Evolutionary conservation across 1,140 invertebrate genomes (phyloP).

Genomic region (Anastrepha obliqua): DNA sequence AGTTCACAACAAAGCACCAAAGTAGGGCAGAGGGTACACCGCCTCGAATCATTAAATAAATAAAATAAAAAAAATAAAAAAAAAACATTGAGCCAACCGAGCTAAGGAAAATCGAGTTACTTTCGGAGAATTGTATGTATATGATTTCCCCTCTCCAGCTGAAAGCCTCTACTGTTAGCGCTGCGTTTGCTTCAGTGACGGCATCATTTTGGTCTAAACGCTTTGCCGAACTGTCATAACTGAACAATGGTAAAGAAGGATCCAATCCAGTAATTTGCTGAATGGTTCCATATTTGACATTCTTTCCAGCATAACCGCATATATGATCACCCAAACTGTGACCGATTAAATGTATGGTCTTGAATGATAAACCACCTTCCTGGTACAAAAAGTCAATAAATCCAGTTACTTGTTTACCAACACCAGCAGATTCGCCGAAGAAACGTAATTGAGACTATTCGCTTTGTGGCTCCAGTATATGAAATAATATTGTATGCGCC

Average conservation of each 20-base stretch:
- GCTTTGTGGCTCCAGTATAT: constrained; percentile 79
- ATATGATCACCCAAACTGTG: constrained; percentile 75
- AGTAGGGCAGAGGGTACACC: constrained; percentile 64
- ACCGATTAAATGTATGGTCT: constrained; percentile 71
- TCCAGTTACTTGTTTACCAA: constrained; percentile 68
- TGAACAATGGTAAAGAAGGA: constrained; percentile 74
- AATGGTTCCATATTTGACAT: constrained; percentile 63
- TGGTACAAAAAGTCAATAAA: constrained; percentile 69
- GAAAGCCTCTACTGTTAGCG: too few relatives aligned
- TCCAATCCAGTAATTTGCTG: constrained; percentile 74
- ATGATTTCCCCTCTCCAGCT: too few relatives aligned
- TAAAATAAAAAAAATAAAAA: too few relatives aligned
- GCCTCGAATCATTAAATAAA: constrained; percentile 63
- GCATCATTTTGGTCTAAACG: constrained; percentile 73
- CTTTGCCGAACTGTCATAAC: constrained; percentile 63
- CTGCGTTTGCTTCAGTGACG: background rate
- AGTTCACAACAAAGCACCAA: too few relatives aligned
- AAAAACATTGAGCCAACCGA: too few relatives aligned
- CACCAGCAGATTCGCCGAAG: constrained; percentile 67
- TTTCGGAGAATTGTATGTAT: too few relatives aligned
- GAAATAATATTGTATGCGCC: constrained; percentile 75
- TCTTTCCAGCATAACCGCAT: constrained; percentile 76
- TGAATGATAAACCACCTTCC: constrained; percentile 64
- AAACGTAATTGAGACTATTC: constrained; percentile 74
- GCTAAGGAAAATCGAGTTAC: too few relatives aligned